phyloP scores from a whole-genome alignment of 2,113 vertebrate species.

The Mellivora capensis region DNA sequence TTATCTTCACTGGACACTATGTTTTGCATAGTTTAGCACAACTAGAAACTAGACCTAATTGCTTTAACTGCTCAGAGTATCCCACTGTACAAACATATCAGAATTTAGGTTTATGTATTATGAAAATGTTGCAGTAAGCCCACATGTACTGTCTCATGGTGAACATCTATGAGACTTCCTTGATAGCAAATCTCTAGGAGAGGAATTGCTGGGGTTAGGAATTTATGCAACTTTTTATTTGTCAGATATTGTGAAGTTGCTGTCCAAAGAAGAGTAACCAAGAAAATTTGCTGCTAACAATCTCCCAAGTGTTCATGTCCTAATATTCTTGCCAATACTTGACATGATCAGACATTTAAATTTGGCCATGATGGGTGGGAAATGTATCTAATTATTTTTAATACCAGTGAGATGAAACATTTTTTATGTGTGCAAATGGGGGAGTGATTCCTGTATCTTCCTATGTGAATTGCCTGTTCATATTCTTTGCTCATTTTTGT shows the following conservation, averaged over 20 bases:
- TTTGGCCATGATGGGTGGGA: not conserved
- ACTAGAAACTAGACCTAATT: not conserved
- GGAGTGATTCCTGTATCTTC: not conserved
- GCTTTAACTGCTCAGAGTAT: not conserved
- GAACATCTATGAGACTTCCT: not conserved
- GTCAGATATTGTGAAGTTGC: not conserved
- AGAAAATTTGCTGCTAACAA: not conserved
- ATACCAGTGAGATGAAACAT: not conserved
- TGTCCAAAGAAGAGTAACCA: not conserved
- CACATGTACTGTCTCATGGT: accelerated
- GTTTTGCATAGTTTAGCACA: not conserved
- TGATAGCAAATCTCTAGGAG: not conserved
- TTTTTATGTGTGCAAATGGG: not conserved
- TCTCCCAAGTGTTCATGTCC: not conserved
- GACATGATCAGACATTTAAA: not conserved
- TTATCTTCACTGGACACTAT: not conserved
- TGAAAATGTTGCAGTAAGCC: not conserved
- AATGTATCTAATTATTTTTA: not conserved
- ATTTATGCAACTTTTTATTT: not conserved
- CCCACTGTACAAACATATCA: not conserved
- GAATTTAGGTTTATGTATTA: not conserved
- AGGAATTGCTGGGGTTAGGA: not conserved
- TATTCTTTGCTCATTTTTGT: conserved; percentile 46
- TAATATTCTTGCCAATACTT: not conserved
- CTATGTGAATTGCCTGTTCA: not conserved